phyloP scores from a whole-genome alignment of 2,888 invertebrate species.

The Diaperis boleti region DNA sequence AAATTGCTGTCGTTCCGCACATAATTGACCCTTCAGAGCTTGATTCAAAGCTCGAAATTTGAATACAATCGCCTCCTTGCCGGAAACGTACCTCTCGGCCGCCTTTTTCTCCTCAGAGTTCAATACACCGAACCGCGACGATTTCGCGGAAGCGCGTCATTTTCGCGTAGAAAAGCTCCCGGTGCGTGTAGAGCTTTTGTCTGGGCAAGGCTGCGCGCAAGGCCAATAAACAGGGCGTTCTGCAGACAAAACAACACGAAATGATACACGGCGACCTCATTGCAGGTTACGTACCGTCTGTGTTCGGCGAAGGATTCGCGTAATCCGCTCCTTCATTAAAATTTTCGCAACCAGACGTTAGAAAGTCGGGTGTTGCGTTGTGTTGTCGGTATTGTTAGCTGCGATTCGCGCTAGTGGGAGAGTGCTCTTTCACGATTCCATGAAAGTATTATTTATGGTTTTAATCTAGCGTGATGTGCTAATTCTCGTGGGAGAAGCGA shows the following conservation, averaged over 20 bases:
- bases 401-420: neutral
- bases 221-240: conserved; percentile 33
- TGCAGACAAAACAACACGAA: conserved; percentile 35
- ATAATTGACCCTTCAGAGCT: no score
- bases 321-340: conserved; percentile 7
- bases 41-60: neutral
- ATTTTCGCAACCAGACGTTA: conserved; percentile 6
- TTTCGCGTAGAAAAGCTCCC: neutral
- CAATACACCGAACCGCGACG: no score
- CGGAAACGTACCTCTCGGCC: neutral
- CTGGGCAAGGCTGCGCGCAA: conserved; percentile 24
- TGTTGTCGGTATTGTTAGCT: neutral
- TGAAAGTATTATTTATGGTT: conserved; percentile 18
- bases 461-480: conserved; percentile 4
- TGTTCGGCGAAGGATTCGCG: conserved; percentile 16
- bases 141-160: neutral
- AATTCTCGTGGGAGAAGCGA: conserved; percentile 20
- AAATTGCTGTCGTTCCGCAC: no score
- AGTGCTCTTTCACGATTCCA: conserved; percentile 5
- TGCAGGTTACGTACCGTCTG: conserved; percentile 57
- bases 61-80: neutral
- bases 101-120: neutral
- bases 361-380: neutral
- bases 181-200: conserved; percentile 1
- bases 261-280: conserved; percentile 51